Evolutionary conservation across 1,140 invertebrate genomes (phyloP).

Genomic region (Magallana angulata): DNA sequence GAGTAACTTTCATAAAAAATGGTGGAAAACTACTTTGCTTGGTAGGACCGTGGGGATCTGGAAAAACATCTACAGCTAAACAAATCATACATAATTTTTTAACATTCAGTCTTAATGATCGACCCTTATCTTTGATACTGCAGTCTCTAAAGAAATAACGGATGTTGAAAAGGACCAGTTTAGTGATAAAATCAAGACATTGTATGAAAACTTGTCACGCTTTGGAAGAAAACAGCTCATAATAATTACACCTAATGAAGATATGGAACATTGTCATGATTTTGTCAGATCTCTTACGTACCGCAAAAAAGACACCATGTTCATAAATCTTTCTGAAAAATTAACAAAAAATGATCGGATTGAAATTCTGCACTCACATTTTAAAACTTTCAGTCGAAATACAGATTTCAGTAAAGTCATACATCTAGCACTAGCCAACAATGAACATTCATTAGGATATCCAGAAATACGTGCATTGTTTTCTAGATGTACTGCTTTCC

Average conservation of each 20-base stretch:
- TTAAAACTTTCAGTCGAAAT: not conserved
- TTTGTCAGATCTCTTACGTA: not conserved
- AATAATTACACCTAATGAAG: not conserved
- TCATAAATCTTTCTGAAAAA: not conserved
- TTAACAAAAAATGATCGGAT: not conserved
- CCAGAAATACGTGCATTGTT: too few relatives aligned
- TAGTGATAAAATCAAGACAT: not conserved
- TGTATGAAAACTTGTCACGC: not conserved
- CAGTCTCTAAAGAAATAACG: not conserved
- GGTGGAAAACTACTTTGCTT: not conserved
- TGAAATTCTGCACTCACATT: not conserved
- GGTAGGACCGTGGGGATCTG: not conserved
- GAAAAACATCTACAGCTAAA: not conserved
- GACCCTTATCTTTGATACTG: not conserved
- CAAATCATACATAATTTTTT: not conserved
- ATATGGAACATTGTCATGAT: not conserved
- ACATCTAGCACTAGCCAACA: too few relatives aligned
- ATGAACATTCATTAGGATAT: too few relatives aligned
- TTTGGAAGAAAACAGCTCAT: not conserved
- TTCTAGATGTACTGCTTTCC: too few relatives aligned
- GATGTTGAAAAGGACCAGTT: not conserved
- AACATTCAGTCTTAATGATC: not conserved
- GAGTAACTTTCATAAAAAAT: not conserved
- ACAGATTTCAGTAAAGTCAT: too few relatives aligned
- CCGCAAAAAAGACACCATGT: not conserved